These are phyloP conservation scores for Aromia moschata DNA, from an alignment of 2,888 invertebrate genomes.

Conservation along the genomic window DNA sequence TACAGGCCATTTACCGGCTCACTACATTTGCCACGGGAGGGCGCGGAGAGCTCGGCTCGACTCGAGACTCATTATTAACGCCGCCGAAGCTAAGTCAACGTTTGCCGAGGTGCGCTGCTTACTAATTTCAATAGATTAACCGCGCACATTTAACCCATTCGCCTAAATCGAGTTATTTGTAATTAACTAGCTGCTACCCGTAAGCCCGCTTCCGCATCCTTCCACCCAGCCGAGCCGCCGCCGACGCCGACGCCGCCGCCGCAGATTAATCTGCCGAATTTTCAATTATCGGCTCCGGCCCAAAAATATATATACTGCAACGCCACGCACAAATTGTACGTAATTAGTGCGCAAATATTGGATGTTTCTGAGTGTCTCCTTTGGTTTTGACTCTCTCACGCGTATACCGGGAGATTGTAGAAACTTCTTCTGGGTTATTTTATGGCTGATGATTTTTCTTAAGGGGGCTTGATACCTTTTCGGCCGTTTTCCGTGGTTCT, in stretches of 20 bases:
- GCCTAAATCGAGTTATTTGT: slow-evolving; percentile 65
- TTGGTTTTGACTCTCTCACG: too few species aligned
- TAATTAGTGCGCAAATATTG: slow-evolving; percentile 8
- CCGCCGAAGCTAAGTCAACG: slow-evolving; percentile 61
- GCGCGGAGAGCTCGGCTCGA: too few species aligned
- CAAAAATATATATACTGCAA: slow-evolving; percentile 1
- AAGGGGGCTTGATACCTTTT: too few species aligned
- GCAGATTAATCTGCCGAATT: slow-evolving; percentile 51
- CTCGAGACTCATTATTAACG: slow-evolving; percentile 62
- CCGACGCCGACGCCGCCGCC: slow-evolving; percentile 46
- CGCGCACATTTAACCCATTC: slow-evolving; percentile 63
- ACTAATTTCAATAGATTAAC: slow-evolving; percentile 65
- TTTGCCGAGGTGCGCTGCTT: slow-evolving; percentile 63
- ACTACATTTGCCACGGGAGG: slow-evolving; percentile 59
- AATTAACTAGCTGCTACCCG: slow-evolving; percentile 61
- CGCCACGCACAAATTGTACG: slow-evolving; percentile 3
- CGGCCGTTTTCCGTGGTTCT: too few species aligned
- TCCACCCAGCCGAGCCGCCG: slow-evolving; percentile 41
- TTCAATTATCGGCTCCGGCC: slow-evolving; percentile 46
- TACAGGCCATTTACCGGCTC: slow-evolving; percentile 63
- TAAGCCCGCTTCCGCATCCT: slow-evolving; percentile 44
- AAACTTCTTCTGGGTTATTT: too few species aligned
- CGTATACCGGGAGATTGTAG: too few species aligned
- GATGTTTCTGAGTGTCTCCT: too few species aligned
- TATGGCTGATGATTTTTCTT: too few species aligned